phyloP scores from a whole-genome alignment of 2,113 vertebrate genomes.

The Dasypus novemcinctus region DNA sequence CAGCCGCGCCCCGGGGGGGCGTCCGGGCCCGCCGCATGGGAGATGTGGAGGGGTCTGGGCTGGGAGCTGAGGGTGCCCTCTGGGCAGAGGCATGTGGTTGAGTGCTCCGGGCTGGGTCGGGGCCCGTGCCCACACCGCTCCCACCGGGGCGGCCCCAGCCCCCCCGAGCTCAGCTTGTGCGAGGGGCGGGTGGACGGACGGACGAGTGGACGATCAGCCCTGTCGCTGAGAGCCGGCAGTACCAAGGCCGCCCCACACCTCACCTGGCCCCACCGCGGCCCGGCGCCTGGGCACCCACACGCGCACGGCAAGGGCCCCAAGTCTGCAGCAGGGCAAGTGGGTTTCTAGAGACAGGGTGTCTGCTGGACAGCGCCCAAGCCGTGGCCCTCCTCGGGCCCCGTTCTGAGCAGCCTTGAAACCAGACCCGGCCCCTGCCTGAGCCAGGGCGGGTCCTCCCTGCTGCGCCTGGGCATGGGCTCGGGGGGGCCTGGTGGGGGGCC shows the following conservation, averaged over 20 bases:
- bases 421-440: neutral
- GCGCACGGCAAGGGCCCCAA: neutral
- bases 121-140: neutral
- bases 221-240: neutral
- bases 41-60: neutral
- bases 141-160: neutral
- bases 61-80: neutral
- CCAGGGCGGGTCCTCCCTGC: neutral
- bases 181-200: neutral
- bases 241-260: neutral
- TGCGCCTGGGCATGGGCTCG: fast-evolving
- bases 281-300: no score
- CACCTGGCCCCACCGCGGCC: neutral
- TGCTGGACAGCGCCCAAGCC: neutral
- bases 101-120: neutral
- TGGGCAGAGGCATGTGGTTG: fast-evolving
- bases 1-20: fast-evolving
- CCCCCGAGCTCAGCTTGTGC: neutral
- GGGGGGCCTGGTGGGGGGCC: neutral
- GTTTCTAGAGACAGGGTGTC: neutral
- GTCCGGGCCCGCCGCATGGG: fast-evolving
- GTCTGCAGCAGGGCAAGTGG: neutral
- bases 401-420: neutral
- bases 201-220: no score
- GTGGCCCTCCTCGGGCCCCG: neutral